Evolutionary conservation across 2,113 vertebrate genomes (phyloP), one percentile per base, ranked within the genome.

Genomic region (Sardina pilchardus): DNA sequence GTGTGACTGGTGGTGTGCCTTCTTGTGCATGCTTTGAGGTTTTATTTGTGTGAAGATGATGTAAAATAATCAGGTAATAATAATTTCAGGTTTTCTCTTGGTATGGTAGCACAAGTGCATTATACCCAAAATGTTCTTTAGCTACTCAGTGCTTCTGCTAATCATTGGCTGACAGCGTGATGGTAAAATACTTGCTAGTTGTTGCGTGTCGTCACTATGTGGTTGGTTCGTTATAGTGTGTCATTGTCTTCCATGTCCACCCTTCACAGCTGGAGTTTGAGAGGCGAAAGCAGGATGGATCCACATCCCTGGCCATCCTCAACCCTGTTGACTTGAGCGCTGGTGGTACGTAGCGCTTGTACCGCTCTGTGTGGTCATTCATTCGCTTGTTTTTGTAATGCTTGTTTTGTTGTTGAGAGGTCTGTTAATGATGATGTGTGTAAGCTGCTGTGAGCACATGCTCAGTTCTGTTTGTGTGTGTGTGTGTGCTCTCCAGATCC

Each of bases 271-370:
- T 97, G 90, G 97, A 97, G 88, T 99, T 99, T 94, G 95, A 94
- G 83, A 95, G 98, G 90, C 95, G 96, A 90, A 98, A 96, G 90
- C 89, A 95, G 26, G 97, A 99, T 87, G 98, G 98, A 44, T 98
- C 97, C 4, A 99, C 98, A 3, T 98, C 98, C 0, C 86, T 99
- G 84, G 97, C 96, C 36, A 95, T 99, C 86, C 95, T 98, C 43
- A 98, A 97, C 92, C 96, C 97, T 0, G 96, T 95, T 81, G 97
- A 99, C 83, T 95, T 95, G 0, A 85, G 92, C 30, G 93, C 92
- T n/a, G 97, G 97, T 92, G 98, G 98, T 99, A 90, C 71, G 90
- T 10, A 30, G 19, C 14, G 26, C 24, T 2, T 21, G 53, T 4
- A 0, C 30, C 14, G 9, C 26, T 71, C 10, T 71, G 1, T 71